These are phyloP conservation scores for Pinctada fucata DNA, from an alignment of 2,888 invertebrate species.

Conservation along the genomic window DNA sequence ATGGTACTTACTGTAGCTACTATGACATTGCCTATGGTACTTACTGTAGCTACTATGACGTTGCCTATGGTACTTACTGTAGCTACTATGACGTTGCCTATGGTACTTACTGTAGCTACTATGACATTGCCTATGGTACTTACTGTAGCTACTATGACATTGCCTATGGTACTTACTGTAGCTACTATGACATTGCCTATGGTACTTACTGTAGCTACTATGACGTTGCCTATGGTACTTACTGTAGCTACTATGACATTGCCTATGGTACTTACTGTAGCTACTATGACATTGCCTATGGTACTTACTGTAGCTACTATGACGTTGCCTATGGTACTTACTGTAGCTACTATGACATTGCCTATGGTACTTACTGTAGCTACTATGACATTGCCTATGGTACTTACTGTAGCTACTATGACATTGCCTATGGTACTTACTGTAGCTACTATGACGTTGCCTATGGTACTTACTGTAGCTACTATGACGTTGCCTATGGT, in stretches of 20 bases:
- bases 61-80: conserved; percentile 54
- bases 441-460: background rate
- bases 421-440: background rate
- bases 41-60: background rate
- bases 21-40: too few relatives aligned
- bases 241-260: background rate
- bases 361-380: conserved; percentile 57
- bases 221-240: background rate
- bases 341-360: background rate
- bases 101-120: conserved; percentile 61
- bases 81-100: conserved; percentile 66
- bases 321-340: background rate
- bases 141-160: background rate
- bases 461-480: conserved; percentile 57
- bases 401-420: conserved; percentile 53
- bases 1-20: conserved; percentile 65
- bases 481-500: conserved; percentile 67
- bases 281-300: conserved; percentile 66
- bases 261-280: conserved; percentile 56
- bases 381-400: conserved; percentile 67
- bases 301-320: conserved; percentile 58
- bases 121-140: too few relatives aligned
- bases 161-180: conserved; percentile 55
- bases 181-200: conserved; percentile 67
- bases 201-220: conserved; percentile 58